Conservation (phyloP, 1,140 invertebrate species). For the Euwallacea fornicatus region DNA sequence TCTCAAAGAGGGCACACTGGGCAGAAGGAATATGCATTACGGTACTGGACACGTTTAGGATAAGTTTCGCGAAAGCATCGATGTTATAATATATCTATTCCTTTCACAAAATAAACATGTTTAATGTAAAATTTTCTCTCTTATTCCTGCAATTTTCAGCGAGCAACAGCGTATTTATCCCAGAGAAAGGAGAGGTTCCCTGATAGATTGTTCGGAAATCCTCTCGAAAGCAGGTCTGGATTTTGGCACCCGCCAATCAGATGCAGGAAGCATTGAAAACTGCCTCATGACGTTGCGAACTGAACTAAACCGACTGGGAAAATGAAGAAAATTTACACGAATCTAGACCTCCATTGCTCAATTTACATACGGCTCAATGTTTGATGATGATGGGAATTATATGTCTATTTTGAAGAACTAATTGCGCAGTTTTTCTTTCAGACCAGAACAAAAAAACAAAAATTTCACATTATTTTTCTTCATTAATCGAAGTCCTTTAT, state of each 20-base stretch:
- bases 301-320: constrained; percentile 14
- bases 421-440: too few relatives aligned
- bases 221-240: constrained; percentile 15
- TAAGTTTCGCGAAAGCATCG: constrained; percentile 3
- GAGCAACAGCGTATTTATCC: too few relatives aligned
- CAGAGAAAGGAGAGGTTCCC: constrained; percentile 3
- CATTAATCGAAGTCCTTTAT: not conserved
- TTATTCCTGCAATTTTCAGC: too few relatives aligned
- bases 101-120: too few relatives aligned
- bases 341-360: not conserved
- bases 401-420: too few relatives aligned
- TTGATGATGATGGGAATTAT: too few relatives aligned
- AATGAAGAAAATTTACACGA: constrained; percentile 6
- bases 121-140: too few relatives aligned
- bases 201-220: constrained; percentile 12
- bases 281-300: constrained; percentile 18
- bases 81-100: too few relatives aligned
- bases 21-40: constrained; percentile 26
- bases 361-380: not conserved
- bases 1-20: constrained; percentile 38
- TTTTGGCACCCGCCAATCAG: constrained; percentile 20
- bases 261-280: constrained; percentile 22
- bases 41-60: constrained; percentile 26
- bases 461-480: not conserved
- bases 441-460: not conserved